Evolutionary conservation across 2,888 invertebrate species (phyloP), one percentile per base, ranked within the genome.

Genomic region (Bombylius discolor): DNA sequence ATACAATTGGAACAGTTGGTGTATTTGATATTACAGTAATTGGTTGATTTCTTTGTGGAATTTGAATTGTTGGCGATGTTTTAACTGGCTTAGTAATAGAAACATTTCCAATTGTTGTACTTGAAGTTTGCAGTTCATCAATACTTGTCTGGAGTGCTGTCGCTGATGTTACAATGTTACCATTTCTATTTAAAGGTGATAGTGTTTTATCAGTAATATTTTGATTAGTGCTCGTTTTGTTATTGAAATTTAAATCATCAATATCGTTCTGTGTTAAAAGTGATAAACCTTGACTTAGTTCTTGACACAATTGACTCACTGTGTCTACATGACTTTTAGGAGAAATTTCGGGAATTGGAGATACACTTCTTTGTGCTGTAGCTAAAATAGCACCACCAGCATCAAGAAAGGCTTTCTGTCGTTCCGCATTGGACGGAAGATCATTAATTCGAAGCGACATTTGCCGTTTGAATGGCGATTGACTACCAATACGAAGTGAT

Each of bases 381-480:
- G 67, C 67, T 53, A 64, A 53, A n/a, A 63, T 56, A 53, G 65
- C 64, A 51, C 68, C 68, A 42, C 68, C 67, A 46, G 71, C 68
- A 52, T 69, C 66, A 48, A 75, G 64, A 59, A 73, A 73, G 52
- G 76, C 75, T 64, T 77, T 77, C 62, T 80, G 78, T 51, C 97
- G 83, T 76, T 95, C 94, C 66, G 95, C 77, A 71, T 92, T 96
- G 67, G 96, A 96, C 58, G 97, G 96, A 73, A 97, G 81, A 78
- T 97, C 96, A 72, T 88, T 91, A 66, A 96, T 85, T 60, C 96
- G 85, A 62, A 97, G 80, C 60, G 96, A 97, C 80, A 96, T 86
- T 74, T 97, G 95, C 49, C 97, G 82, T 77, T 98, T 97, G 77
- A 92, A 98, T 59, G 89, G 97, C 23, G 93, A 93, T 67, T 87